A percentile compares a stretch with the other conserved stretches of the same genome.
phyloP scores from a whole-genome alignment of 1,140 invertebrate genomes.

The Drosophila nasuta region DNA sequence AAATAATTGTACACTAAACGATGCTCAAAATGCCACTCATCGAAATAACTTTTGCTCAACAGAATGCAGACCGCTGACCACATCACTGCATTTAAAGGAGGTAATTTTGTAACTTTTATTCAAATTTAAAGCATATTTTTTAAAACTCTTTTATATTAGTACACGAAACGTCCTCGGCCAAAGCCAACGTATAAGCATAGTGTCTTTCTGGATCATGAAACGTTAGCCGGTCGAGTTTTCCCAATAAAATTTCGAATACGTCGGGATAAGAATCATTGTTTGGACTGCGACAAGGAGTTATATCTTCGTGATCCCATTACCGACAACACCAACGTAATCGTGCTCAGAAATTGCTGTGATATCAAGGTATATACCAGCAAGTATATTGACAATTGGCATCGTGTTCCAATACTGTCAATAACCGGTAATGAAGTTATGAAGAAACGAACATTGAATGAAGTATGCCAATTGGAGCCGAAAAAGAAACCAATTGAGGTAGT shows the following conservation, averaged over 20 bases:
- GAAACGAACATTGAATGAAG: constrained; percentile 28
- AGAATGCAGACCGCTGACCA: constrained; percentile 46
- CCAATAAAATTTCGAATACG: constrained; percentile 58
- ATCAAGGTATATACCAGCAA: constrained; percentile 55
- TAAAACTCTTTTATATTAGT: constrained; percentile 19
- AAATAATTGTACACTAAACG: constrained; percentile 36
- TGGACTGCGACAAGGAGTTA: constrained; percentile 40
- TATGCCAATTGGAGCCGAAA: constrained; percentile 37
- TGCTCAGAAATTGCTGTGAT: constrained; percentile 58
- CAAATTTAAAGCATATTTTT: not conserved
- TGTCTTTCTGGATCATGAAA: constrained; percentile 46
- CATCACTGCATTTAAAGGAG: constrained; percentile 53
- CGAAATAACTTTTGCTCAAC: constrained; percentile 50
- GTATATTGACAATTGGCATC: constrained; percentile 59
- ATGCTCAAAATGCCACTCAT: constrained; percentile 29
- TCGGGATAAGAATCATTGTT: constrained; percentile 43
- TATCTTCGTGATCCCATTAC: constrained; percentile 51
- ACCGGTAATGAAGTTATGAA: constrained; percentile 19
- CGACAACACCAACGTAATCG: constrained; percentile 48
- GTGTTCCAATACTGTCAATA: constrained; percentile 52
- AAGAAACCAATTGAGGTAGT: constrained; percentile 3
- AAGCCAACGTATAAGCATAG: constrained; percentile 57
- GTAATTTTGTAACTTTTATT: constrained; percentile 14
- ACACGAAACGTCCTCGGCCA: constrained; percentile 47
- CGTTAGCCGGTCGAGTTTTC: constrained; percentile 56